A percentile compares a stretch with the other conserved stretches of the same genome.
phyloP scores from a whole-genome alignment of 2,113 vertebrate species.

The Sapayoa aenigma region DNA sequence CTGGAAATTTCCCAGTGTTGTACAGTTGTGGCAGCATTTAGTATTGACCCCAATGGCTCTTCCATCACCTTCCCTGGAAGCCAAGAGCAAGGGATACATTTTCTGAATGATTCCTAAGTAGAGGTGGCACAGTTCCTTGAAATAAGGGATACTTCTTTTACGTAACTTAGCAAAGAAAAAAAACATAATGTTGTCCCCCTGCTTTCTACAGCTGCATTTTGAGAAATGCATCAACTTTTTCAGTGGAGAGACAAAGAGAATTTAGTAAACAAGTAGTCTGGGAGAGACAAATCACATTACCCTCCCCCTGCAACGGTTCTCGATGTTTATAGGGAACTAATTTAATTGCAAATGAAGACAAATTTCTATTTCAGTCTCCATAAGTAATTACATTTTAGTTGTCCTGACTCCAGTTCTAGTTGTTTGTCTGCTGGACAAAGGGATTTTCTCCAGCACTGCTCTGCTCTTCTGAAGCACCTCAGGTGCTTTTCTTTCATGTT shows the following conservation, averaged over 20 bases:
- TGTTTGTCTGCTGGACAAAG: not conserved
- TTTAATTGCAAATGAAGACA: slow-evolving; percentile 29
- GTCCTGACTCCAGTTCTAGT: not conserved
- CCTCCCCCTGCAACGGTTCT: not conserved
- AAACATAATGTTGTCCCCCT: not conserved
- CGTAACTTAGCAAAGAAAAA: not conserved
- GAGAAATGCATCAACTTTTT: not conserved
- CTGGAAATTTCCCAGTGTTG: not conserved
- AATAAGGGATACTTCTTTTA: not conserved
- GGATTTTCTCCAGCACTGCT: not conserved
- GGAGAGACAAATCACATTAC: not conserved
- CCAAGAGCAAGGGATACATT: not conserved
- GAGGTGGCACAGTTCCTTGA: not conserved
- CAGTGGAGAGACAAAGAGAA: not conserved
- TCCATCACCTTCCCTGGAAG: not conserved
- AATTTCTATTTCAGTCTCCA: not conserved
- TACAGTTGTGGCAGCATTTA: not conserved
- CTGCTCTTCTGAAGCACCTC: not conserved
- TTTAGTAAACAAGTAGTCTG: not conserved
- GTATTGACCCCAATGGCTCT: not conserved
- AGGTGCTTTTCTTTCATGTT: not conserved
- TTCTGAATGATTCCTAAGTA: not conserved
- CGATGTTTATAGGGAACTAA: not conserved
- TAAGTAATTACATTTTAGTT: not conserved
- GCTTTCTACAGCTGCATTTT: not conserved